phyloP scores from a whole-genome alignment of 2,113 vertebrate genomes.

The Corapipo altera region DNA sequence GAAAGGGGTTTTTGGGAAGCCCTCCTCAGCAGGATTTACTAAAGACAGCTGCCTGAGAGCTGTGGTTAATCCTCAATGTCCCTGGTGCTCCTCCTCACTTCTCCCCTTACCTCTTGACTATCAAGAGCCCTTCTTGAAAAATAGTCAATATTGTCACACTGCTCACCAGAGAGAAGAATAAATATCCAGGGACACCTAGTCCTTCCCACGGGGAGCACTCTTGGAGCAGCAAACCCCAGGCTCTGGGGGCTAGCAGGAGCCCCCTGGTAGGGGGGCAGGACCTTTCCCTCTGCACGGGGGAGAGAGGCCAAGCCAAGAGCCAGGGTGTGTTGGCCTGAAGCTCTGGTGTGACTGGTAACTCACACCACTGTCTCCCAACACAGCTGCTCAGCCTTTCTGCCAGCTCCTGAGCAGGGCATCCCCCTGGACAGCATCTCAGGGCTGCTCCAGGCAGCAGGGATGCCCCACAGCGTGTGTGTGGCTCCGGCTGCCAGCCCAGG shows the following conservation, averaged over 20 bases:
- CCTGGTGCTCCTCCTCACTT: accelerated
- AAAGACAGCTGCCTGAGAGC: not conserved
- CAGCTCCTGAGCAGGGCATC: not conserved
- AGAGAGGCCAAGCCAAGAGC: not conserved
- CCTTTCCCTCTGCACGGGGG: not conserved
- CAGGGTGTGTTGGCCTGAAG: accelerated
- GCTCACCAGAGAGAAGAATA: not conserved
- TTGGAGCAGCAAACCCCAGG: not conserved
- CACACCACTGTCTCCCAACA: not conserved
- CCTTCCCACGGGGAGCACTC: accelerated
- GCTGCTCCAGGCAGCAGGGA: not conserved
- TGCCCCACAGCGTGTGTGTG: accelerated
- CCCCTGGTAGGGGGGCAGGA: too few relatives aligned
- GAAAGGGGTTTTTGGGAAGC: not conserved
- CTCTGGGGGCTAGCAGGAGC: accelerated
- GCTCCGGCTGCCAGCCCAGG: not conserved
- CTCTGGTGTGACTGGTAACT: not conserved
- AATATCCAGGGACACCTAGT: not conserved
- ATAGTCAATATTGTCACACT: not conserved
- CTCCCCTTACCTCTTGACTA: not conserved
- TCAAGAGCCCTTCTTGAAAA: not conserved
- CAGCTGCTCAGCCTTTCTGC: not conserved
- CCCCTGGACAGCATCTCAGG: too few relatives aligned
- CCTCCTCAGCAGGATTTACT: not conserved
- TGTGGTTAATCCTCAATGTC: not conserved